Evolutionary conservation across 2,113 vertebrate genomes (phyloP).

Genomic region (Rhineura floridana): DNA sequence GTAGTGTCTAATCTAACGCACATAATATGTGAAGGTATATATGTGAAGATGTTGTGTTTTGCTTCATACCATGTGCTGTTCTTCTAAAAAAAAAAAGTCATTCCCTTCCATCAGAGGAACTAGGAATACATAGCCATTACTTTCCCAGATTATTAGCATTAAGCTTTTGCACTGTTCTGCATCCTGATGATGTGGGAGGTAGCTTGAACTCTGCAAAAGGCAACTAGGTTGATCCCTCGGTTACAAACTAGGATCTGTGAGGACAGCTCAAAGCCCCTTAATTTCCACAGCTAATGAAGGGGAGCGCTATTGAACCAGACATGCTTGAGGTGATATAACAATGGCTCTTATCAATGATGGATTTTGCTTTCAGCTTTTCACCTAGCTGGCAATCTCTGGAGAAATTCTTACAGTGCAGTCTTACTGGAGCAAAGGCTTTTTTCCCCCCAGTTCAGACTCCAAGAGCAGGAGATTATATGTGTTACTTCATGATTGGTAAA

Average conservation of each 20-base stretch:
- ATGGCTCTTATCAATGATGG: neutral
- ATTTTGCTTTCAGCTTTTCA: neutral
- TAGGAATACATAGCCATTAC: neutral
- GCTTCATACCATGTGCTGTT: neutral
- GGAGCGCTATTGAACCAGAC: constrained; percentile 17
- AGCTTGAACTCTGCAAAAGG: constrained; percentile 10
- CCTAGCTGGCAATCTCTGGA: accelerated
- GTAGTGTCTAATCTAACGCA: neutral
- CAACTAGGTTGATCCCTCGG: constrained; percentile 29
- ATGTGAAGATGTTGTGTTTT: neutral
- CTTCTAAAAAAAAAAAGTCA: neutral
- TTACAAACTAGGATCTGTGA: neutral
- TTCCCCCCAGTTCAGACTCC: neutral
- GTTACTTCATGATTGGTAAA: neutral
- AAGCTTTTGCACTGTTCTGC: constrained; percentile 10
- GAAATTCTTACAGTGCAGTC: neutral
- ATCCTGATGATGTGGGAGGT: neutral
- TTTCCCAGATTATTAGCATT: neutral
- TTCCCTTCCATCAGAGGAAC: neutral
- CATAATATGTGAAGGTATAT: neutral
- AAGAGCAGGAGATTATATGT: neutral
- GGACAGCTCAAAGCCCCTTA: constrained; percentile 50
- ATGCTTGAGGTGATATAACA: constrained; percentile 15
- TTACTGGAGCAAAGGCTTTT: neutral
- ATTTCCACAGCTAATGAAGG: neutral